Evolutionary conservation across 2,888 invertebrate species (phyloP), one percentile per base, ranked within the genome.

Genomic region (Syrista parreyssii): DNA sequence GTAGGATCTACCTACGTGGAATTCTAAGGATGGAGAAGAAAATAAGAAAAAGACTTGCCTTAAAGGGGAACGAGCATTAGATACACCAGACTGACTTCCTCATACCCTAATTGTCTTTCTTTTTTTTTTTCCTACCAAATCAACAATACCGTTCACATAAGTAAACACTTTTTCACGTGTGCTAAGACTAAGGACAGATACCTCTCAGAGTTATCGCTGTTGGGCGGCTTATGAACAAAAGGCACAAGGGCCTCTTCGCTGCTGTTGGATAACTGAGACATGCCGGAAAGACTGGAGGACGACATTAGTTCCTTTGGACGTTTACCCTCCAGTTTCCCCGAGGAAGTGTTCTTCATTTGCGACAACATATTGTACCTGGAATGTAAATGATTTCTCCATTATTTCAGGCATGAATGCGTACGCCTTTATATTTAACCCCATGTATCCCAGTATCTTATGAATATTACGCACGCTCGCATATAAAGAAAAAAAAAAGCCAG

Each of bases 201-300:
- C 91, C 89, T 86, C 84, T 90, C 87, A 73, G 85, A 82, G 72
- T 86, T 88, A 78, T 88, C 87, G 71, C 86, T 82, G 84, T 87
- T 88, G 82, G 86, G 88, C 78, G 89, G 86, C 79, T 89, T 89
- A 80, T 91, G 87, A 76, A 90, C 87, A 79, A 90, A 88, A 68
- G 90, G 89, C 84, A 90, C 91, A 74, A 91, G 84, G 31, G 89
- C 85, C 82, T 91, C 91, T 79, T 91, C 91, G 84, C 91, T 91
- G 84, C 91, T 91, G 82, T 90, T 91, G 35, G 91, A 91, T 79
- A 91, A 82, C 81, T 91, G 91, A 75, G 91, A 91, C 91, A 91
- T 91, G 76, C 91, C 90, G 75, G 91, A 91, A 78, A 91, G 88
- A 83, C 91, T 91, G 78, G 90, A 90, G 79, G 91, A 91, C 82